These are phyloP conservation scores for Nomada lathburiana DNA, from an alignment of 2,888 invertebrate genomes.

Conservation along the genomic window DNA sequence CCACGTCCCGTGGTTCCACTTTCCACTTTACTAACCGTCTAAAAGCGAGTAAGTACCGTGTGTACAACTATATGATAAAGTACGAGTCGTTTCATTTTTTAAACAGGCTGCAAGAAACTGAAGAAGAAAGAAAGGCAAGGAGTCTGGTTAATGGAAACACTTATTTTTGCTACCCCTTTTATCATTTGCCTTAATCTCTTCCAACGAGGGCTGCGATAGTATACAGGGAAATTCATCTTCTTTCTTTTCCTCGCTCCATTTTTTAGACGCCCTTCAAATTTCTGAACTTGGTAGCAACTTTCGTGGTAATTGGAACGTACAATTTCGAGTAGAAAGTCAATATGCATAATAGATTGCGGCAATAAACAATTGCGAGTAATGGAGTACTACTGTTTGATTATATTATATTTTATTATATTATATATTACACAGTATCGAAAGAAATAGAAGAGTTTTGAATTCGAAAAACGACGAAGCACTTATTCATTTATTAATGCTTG, in stretches of 20 bases:
- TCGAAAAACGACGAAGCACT: too few relatives aligned
- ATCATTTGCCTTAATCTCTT: constrained; percentile 37
- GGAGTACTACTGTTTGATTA: too few relatives aligned
- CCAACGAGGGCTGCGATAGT: constrained; percentile 34
- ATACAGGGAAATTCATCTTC: neutral
- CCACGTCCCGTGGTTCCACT: constrained; percentile 35
- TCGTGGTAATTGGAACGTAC: neutral
- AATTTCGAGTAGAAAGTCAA: too few relatives aligned
- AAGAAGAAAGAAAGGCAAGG: constrained; percentile 20
- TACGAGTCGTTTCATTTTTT: constrained; percentile 57
- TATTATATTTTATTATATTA: too few relatives aligned
- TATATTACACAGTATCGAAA: too few relatives aligned
- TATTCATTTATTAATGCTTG: too few relatives aligned
- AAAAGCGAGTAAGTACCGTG: constrained; percentile 42
- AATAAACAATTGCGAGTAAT: too few relatives aligned
- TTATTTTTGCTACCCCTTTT: constrained; percentile 48
- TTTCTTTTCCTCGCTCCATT: constrained; percentile 22
- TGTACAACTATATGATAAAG: constrained; percentile 50
- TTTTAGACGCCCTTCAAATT: neutral
- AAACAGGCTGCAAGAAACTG: constrained; percentile 40
- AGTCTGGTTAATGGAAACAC: constrained; percentile 62
- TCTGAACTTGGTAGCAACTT: neutral
- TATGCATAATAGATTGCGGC: too few relatives aligned
- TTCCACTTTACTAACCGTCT: constrained; percentile 55
- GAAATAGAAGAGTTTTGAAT: too few relatives aligned